Evolutionary conservation across 2,797 vertebrate genomes (phyloP).

Genomic region (Triplophysa yarkandensis): DNA sequence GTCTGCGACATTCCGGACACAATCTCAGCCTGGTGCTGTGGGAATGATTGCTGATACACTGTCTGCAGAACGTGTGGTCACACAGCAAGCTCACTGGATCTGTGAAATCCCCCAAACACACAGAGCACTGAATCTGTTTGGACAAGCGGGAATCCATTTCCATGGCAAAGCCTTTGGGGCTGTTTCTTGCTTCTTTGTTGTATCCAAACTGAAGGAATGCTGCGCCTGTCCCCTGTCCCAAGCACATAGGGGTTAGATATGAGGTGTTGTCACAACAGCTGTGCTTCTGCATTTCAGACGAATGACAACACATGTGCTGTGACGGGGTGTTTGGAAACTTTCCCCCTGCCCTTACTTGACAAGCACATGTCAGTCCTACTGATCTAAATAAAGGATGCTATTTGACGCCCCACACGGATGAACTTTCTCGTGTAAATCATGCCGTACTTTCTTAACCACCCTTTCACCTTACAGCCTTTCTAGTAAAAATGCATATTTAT

Average conservation of each 20-base stretch:
- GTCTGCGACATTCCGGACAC: constrained; percentile 64
- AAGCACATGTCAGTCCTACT: constrained; percentile 33
- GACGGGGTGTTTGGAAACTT: constrained; percentile 35
- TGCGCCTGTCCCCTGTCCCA: constrained; percentile 15
- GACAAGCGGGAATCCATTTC: constrained; percentile 52
- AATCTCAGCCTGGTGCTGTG: constrained; percentile 13
- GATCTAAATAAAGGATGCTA: constrained; percentile 47
- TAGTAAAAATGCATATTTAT: not conserved
- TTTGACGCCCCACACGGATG: constrained; percentile 5
- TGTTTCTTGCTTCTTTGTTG: not conserved
- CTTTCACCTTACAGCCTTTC: not conserved
- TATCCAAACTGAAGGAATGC: not conserved
- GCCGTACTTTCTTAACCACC: not conserved
- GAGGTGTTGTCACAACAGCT: constrained; percentile 44
- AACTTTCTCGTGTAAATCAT: constrained; percentile 17
- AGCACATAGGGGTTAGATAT: constrained; percentile 20
- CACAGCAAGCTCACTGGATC: constrained; percentile 67
- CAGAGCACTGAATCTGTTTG: constrained; percentile 60
- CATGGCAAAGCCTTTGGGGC: not conserved
- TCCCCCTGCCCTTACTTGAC: constrained; percentile 26
- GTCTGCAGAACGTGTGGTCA: constrained; percentile 68
- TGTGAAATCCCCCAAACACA: constrained; percentile 63
- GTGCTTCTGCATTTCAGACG: constrained; percentile 41
- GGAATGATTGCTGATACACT: constrained; percentile 56
- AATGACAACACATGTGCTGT: constrained; percentile 51